Conservation (phyloP, 2,888 invertebrate genomes). For the Tinea semifulvella region DNA sequence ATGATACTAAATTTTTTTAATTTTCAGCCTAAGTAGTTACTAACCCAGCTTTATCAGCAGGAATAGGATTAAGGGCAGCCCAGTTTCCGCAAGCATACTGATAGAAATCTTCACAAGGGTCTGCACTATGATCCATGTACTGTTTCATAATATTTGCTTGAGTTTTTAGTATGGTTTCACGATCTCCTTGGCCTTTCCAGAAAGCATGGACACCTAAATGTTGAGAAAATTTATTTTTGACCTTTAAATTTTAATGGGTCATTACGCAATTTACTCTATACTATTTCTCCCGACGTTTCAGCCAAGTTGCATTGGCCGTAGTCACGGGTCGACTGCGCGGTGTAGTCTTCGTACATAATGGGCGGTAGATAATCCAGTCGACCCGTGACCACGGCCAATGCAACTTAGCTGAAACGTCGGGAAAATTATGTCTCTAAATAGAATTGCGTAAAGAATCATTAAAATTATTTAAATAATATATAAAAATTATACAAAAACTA, state of each 20-base stretch:
- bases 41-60: conserved; percentile 82
- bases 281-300: too few relatives aligned
- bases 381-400: too few relatives aligned
- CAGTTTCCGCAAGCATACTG: conserved; percentile 89
- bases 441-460: too few relatives aligned
- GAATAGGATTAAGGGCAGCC: conserved; percentile 85
- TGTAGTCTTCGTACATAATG: too few relatives aligned
- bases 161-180: conserved; percentile 63
- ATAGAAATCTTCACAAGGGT: conserved; percentile 87
- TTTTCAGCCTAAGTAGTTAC: too few relatives aligned
- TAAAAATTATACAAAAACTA: too few relatives aligned
- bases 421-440: too few relatives aligned
- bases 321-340: not conserved
- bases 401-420: too few relatives aligned
- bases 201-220: conserved; percentile 43
- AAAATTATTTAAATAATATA: too few relatives aligned
- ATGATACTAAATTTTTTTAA: too few relatives aligned
- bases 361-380: too few relatives aligned
- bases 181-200: conserved; percentile 68
- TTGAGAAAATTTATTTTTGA: too few relatives aligned
- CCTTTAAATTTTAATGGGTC: not conserved
- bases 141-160: conserved; percentile 78
- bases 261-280: not conserved
- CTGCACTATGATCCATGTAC: conserved; percentile 76
- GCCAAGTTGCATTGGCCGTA: not conserved